Base-by-base conservation (phyloP, 2,888 invertebrate species). In the Caenorhabditis imperialis region DNA sequence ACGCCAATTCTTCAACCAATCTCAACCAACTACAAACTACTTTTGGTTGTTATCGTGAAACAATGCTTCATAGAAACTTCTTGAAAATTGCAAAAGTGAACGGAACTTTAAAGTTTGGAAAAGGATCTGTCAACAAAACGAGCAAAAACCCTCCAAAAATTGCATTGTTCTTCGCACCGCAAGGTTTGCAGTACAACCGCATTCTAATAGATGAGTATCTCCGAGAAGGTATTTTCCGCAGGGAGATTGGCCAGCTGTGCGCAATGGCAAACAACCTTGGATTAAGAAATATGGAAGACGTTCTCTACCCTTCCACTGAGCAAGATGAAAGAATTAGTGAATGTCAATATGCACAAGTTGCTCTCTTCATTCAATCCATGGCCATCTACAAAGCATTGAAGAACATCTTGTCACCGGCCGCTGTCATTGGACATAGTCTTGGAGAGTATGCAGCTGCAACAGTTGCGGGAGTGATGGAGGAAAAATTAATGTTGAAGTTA, bases 381-480 rank as follows among this genome's bases (percentile, higher is more conserved):
- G 71, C 81, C 3, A 75, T 79, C 14, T 48, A 57, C n/a, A 27
- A 61, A 12, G 53, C 70, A 3, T 38, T 85, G 12, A 33, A 58
- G 7, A 42, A 37, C 1, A 62, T 77, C 3, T 55, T 83, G 7
- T 54, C 62, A 30, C 63, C 78, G 3, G 55, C 72, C 3, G 18
- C 60, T 10, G 38, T 84, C 1, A 48, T 84, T 18, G 86, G 86
- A 6, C 86, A 86, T 45, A 83, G 83, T 47, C 45, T 86, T 18
- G 86, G 86, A n/a, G 86, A 86, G 57, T 86, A 84, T 50, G 42
- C 81, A 7, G 86, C 86, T 1, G 54, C 82, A 20, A 51, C 58
- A 0, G 50, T 71, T 37, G 57, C 78, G 4, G 76, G 65, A 6
- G 75, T 63, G 0, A 14, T 83, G 1, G 35, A 60, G 0, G 27